phyloP scores from a whole-genome alignment of 2,888 invertebrate species.

The Dryomyza anilis region DNA sequence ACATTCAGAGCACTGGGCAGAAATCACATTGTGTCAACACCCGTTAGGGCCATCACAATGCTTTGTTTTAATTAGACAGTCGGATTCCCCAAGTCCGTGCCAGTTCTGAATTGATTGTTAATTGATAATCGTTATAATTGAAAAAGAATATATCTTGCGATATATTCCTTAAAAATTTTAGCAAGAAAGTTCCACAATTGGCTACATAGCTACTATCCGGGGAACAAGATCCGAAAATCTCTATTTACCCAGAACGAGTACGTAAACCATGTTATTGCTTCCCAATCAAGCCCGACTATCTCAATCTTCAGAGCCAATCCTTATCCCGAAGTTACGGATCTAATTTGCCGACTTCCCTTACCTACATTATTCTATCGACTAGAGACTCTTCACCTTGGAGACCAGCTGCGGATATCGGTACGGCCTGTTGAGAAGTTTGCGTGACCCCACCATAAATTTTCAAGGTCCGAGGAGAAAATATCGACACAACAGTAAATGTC shows the following conservation, averaged over 20 bases:
- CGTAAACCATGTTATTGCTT: conserved; percentile 53
- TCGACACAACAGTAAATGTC: conserved; percentile 23
- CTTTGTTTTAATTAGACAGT: conserved; percentile 4
- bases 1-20: conserved; percentile 29
- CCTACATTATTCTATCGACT: conserved; percentile 50
- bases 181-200: conserved; percentile 41
- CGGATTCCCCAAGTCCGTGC: conserved; percentile 67
- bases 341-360: conserved; percentile 18
- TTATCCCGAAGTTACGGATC: conserved; percentile 69
- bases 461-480: conserved; percentile 16
- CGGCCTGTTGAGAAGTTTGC: conserved; percentile 48
- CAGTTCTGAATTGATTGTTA: conserved; percentile 66
- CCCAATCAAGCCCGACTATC: conserved; percentile 35
- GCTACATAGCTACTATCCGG: conserved; percentile 39
- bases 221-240: conserved; percentile 32
- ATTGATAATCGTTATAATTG: conserved; percentile 23
- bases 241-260: conserved; percentile 42
- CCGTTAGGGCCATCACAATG: conserved; percentile 13
- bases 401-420: conserved; percentile 77
- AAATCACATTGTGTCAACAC: conserved; percentile 25
- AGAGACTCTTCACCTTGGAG: conserved; percentile 75
- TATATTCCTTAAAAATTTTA: conserved; percentile 36
- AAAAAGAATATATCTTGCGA: conserved; percentile 27
- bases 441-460: conserved; percentile 26
- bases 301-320: conserved; percentile 60